phyloP scores from a whole-genome alignment of 2,113 vertebrate species.

The Alectura lathami region DNA sequence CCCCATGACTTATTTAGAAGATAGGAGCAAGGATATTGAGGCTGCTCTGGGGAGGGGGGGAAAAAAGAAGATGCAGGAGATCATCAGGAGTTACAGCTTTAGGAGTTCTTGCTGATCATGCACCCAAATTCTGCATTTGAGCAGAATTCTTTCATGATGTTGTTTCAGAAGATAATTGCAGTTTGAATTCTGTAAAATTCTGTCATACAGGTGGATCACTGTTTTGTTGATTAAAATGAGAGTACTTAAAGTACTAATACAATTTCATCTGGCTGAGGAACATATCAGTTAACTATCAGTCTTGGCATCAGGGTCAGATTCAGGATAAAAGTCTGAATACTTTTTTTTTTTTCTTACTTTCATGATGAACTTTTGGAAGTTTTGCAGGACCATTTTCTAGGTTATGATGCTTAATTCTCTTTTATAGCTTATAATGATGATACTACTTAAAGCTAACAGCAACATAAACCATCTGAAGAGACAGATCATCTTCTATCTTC shows the following conservation, averaged over 20 bases:
- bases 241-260: not conserved
- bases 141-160: not conserved
- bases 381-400: not conserved
- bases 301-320: not conserved
- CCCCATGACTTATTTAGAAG: too few species aligned
- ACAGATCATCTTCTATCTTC: not conserved
- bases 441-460: not conserved
- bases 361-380: not conserved
- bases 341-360: fast-evolving
- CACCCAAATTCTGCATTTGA: not conserved
- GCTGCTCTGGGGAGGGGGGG: not conserved
- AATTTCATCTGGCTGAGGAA: not conserved
- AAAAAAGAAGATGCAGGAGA: not conserved
- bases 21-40: not conserved
- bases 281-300: not conserved
- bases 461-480: fast-evolving
- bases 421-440: not conserved
- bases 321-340: not conserved
- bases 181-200: not conserved
- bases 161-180: not conserved
- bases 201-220: not conserved
- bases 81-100: not conserved
- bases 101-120: not conserved
- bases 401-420: fast-evolving
- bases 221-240: not conserved